These are phyloP conservation scores for Danio choprae DNA, from an alignment of 2,797 vertebrate genomes.

Conservation along the genomic window DNA sequence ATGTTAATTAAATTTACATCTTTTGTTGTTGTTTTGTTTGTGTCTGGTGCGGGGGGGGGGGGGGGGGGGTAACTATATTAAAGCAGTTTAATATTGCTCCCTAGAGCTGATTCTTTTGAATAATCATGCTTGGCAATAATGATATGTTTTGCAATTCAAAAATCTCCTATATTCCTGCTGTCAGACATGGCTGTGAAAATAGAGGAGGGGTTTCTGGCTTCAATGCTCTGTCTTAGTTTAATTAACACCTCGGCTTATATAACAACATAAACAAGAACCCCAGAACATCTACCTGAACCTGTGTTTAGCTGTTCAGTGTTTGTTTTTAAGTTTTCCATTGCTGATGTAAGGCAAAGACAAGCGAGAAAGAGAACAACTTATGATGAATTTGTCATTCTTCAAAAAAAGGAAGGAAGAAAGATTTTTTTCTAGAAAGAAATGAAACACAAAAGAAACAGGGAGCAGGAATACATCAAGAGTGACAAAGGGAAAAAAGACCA, in stretches of 20 bases:
- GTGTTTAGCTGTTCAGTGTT: background rate
- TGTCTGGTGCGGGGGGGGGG: constrained; percentile 57
- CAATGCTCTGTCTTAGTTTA: constrained; percentile 1
- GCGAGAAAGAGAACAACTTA: background rate
- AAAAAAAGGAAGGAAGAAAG: background rate
- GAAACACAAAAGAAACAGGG: constrained; percentile 6
- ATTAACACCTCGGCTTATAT: constrained; percentile 8
- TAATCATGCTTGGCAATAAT: constrained; percentile 70
- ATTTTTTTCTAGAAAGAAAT: background rate
- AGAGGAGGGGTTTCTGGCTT: constrained; percentile 21
- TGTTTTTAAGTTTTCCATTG: background rate
- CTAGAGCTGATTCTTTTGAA: constrained; percentile 63
- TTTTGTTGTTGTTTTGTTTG: constrained; percentile 56
- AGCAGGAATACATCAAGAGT: constrained; percentile 4
- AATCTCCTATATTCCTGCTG: constrained; percentile 49
- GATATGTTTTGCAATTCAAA: constrained; percentile 77
- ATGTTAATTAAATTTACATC: constrained; percentile 57
- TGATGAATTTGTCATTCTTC: constrained; percentile 17
- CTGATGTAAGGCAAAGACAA: constrained; percentile 20
- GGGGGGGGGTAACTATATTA: constrained; percentile 62
- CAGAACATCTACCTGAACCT: constrained; percentile 2
- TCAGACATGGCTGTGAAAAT: constrained; percentile 55
- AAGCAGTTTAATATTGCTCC: constrained; percentile 65
- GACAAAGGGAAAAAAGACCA: constrained; percentile 22
- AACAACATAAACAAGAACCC: background rate